Conservation (phyloP, 2,888 invertebrate genomes). For the Coenonympha glycerion region DNA sequence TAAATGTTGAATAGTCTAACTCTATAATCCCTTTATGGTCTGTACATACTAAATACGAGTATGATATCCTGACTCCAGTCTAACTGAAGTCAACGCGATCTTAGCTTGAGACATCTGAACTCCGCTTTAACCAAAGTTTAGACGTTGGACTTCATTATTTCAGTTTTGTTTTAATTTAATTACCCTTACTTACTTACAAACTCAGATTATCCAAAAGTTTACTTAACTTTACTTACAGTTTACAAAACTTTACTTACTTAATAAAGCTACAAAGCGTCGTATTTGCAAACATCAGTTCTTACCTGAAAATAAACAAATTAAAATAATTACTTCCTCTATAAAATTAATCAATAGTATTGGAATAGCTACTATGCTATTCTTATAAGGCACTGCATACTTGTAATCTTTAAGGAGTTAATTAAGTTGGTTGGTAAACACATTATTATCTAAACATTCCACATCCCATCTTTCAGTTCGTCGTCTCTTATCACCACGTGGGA, state of each 20-base stretch:
- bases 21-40: background rate
- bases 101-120: no score
- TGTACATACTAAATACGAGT: slow-evolving; percentile 1
- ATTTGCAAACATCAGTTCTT: background rate
- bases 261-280: no score
- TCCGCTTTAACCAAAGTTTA: no score
- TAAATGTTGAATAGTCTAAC: slow-evolving; percentile 1
- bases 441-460: slow-evolving; percentile 2
- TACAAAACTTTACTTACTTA: no score
- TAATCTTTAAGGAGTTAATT: slow-evolving; percentile 4
- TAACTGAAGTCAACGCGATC: no score
- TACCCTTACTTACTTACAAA: no score
- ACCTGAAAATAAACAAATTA: background rate
- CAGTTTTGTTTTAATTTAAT: no score
- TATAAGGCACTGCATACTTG: background rate
- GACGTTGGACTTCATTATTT: no score
- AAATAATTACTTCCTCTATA: background rate
- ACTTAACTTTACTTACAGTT: no score
- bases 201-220: no score
- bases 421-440: background rate
- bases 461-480: background rate
- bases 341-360: no score
- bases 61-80: background rate
- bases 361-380: no score
- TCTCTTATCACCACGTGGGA: background rate